Conservation (phyloP, 2,797 vertebrate species). For the Craterocephalus amniculus region DNA sequence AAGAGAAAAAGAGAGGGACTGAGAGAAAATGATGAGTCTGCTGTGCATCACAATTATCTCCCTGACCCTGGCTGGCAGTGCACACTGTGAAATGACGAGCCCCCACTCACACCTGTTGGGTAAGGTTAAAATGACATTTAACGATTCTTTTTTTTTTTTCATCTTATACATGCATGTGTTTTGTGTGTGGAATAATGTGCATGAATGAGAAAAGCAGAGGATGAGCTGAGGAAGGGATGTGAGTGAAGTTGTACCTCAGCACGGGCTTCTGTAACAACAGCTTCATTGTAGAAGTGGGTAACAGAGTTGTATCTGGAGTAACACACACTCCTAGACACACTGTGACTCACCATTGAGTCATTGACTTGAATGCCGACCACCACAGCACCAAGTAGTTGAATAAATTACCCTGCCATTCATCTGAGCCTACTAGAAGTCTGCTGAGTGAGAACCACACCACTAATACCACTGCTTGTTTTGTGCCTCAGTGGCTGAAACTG, state of each 20-base stretch:
- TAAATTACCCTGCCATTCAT: conserved; percentile 65
- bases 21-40: conserved; percentile 87
- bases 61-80: conserved; percentile 87
- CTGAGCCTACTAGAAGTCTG: conserved; percentile 24
- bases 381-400: conserved; percentile 47
- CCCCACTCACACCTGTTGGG: conserved; percentile 79
- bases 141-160: conserved; percentile 1
- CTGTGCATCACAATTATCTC: conserved; percentile 89
- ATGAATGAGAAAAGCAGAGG: conserved; percentile 11
- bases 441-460: conserved; percentile 40
- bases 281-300: conserved; percentile 65
- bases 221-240: conserved; percentile 31
- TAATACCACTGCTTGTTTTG: conserved; percentile 27
- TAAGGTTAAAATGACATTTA: conserved; percentile 75
- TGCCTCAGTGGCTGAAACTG: conserved; percentile 32
- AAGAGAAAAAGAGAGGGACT: conserved; percentile 42
- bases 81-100: conserved; percentile 66
- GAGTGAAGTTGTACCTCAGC: conserved; percentile 40
- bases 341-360: conserved; percentile 65
- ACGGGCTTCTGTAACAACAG: conserved; percentile 56
- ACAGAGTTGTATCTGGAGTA: conserved; percentile 63
- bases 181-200: conserved; percentile 2
- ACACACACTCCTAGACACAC: conserved; percentile 49
- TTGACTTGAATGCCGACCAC: conserved; percentile 58
- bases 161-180: conserved; percentile 15